Evolutionary conservation across 2,888 invertebrate genomes (phyloP), one percentile per base, ranked within the genome.

Genomic region (Noctua janthe): DNA sequence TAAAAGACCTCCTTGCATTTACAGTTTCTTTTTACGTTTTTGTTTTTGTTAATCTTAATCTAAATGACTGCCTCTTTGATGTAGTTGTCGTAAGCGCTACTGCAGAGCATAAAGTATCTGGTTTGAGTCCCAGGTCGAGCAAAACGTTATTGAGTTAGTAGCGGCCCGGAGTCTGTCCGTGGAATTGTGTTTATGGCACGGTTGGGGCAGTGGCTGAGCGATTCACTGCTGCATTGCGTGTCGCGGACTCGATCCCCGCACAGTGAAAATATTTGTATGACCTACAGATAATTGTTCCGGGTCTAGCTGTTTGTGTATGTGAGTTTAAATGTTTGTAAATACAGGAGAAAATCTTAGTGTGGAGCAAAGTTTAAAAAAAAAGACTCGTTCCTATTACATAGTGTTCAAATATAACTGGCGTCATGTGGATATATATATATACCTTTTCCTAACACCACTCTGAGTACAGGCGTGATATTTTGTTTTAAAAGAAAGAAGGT

Each of bases 21-120:
- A 43, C 51, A 69, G 11, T 71, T 70, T 77, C 11, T 67, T 70
- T 77, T 73, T 70, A 74, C 4, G 17, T 35, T 73, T 64, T 54
- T 72, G n/a, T 62, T 59, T 11, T 35, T 35, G 35, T 3, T 35
- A 35, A 39, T 43, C 51, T 64, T 39, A 51, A 51, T 35, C 66
- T 20, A 51, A 62, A 35, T 17, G 15, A 43, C 64, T 35, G 8
- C 8, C 17, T 3, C 17, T 2, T 35, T 64, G 8, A 17, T 13
- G 6, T 13, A 39, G 20, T 39, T 20, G 8, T 39, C 20, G 1
- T 39, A 39, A 20, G 35, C 56, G 10, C 20, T 20, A 66, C 39
- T 66, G 20, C 1, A 11, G 23, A 39, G 35, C 1, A 8, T 35
- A 1, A 39, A 15, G 0, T 39, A 13, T 13, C 11, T 23, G 11